Percentiles rank a stretch among this genome's conserved stretches.
phyloP scores from a whole-genome alignment of 2,888 invertebrate genomes.

The Heliconius charithonia region DNA sequence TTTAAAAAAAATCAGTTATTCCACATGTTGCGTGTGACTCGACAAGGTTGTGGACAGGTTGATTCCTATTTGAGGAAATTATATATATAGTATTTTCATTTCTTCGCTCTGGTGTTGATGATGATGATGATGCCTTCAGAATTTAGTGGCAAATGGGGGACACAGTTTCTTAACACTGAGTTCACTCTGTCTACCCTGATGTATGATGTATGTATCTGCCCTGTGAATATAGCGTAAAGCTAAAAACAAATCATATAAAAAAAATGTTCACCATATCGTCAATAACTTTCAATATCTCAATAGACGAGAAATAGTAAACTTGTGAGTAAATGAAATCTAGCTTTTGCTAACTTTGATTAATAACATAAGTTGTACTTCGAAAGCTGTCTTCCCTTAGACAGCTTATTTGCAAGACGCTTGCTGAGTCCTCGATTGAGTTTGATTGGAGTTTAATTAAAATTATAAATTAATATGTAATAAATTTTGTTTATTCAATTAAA shows the following conservation, averaged over 20 bases:
- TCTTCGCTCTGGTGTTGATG: not conserved
- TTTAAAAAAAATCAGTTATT: no score
- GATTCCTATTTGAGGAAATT: not conserved
- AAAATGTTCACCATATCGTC: conserved; percentile 12
- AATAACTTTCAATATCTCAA: conserved; percentile 32
- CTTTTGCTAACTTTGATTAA: conserved; percentile 32
- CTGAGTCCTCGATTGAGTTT: conserved; percentile 8
- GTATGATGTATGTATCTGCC: no score
- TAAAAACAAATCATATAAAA: no score
- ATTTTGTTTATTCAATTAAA: not conserved
- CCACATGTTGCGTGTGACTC: no score
- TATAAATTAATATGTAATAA: not conserved
- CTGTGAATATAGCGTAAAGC: no score
- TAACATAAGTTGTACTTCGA: conserved; percentile 24
- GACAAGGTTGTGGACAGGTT: no score
- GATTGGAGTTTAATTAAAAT: not conserved
- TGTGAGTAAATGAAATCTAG: conserved; percentile 35
- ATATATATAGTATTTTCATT: not conserved
- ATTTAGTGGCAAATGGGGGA: no score
- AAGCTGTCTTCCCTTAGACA: not conserved
- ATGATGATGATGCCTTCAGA: no score
- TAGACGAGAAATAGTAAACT: conserved; percentile 33
- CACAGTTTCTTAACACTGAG: no score
- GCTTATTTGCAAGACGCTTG: conserved; percentile 20
- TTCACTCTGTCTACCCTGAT: no score